Evolutionary conservation across 2,888 invertebrate genomes (phyloP).

Genomic region (Cataglyphis rosenhaueri): DNA sequence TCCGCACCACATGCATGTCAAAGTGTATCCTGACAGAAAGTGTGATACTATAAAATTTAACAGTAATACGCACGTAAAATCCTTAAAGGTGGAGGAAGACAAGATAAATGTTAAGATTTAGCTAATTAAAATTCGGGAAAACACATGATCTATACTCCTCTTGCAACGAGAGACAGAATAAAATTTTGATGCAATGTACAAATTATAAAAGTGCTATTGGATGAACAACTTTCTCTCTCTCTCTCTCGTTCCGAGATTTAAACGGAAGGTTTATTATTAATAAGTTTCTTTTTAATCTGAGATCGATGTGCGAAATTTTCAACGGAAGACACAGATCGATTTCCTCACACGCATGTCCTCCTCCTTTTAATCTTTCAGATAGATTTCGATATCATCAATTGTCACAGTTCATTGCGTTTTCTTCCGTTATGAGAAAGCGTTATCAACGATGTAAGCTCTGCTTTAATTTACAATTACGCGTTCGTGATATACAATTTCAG

Average conservation of each 20-base stretch:
- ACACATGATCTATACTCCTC: neutral
- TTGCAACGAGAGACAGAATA: neutral
- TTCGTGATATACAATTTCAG: slow-evolving; percentile 18
- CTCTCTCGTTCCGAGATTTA: neutral
- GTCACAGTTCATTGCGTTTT: slow-evolving; percentile 70
- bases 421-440: slow-evolving; percentile 70
- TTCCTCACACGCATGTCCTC: slow-evolving; percentile 26
- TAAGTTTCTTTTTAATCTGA: neutral
- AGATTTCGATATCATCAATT: slow-evolving; percentile 67
- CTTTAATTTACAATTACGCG: slow-evolving; percentile 17
- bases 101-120: neutral
- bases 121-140: neutral
- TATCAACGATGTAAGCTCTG: slow-evolving; percentile 65
- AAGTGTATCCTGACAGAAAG: slow-evolving; percentile 59
- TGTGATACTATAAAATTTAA: slow-evolving; percentile 56
- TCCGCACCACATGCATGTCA: slow-evolving; percentile 55
- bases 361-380: slow-evolving; percentile 14
- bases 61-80: slow-evolving; percentile 52
- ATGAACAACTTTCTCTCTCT: neutral
- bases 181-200: neutral
- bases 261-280: slow-evolving; percentile 7
- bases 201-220: neutral
- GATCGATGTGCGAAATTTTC: slow-evolving; percentile 5
- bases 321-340: slow-evolving; percentile 7
- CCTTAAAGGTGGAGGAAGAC: slow-evolving; percentile 59